Percentiles rank a stretch among this genome's conserved stretches.
These are phyloP conservation scores for Eumacrocentrus americanus DNA, from an alignment of 2,888 invertebrate species.

Conservation along the genomic window DNA sequence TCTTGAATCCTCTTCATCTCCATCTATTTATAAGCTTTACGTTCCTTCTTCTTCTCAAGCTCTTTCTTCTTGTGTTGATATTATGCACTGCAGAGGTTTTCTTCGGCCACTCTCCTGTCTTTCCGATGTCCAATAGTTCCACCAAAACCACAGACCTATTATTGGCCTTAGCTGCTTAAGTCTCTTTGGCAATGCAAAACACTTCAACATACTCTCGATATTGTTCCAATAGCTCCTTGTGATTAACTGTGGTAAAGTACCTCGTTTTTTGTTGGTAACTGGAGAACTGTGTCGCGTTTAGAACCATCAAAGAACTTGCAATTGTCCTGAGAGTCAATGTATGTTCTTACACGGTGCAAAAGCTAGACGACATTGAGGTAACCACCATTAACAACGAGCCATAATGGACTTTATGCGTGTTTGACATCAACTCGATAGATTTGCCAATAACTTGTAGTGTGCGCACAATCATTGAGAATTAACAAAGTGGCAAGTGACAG, in stretches of 20 bases:
- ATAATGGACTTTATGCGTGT: constrained; percentile 97
- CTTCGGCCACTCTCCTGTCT: constrained; percentile 87
- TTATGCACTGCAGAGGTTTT: constrained; percentile 86
- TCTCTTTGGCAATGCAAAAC: constrained; percentile 95
- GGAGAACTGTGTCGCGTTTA: constrained; percentile 97
- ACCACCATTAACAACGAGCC: constrained; percentile 98
- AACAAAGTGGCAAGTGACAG: background rate
- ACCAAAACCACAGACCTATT: constrained; percentile 94
- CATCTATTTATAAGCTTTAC: constrained; percentile 77
- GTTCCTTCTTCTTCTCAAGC: constrained; percentile 90
- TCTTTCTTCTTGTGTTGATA: constrained; percentile 95
- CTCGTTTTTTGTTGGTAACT: constrained; percentile 93
- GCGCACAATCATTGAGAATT: background rate
- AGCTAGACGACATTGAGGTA: constrained; percentile 97
- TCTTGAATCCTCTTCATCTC: constrained; percentile 65
- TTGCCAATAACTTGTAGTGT: too few relatives aligned
- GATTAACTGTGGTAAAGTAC: constrained; percentile 89
- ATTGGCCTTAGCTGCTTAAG: constrained; percentile 97
- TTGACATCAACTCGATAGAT: constrained; percentile 95
- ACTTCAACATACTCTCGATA: constrained; percentile 95
- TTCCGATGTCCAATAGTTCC: constrained; percentile 94
- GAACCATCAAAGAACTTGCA: constrained; percentile 98
- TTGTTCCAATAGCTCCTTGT: constrained; percentile 91
- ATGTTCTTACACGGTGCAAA: constrained; percentile 86
- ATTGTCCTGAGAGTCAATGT: constrained; percentile 98